Evolutionary conservation across 1,140 invertebrate genomes (phyloP).

Genomic region (Drosophila bipectinata): DNA sequence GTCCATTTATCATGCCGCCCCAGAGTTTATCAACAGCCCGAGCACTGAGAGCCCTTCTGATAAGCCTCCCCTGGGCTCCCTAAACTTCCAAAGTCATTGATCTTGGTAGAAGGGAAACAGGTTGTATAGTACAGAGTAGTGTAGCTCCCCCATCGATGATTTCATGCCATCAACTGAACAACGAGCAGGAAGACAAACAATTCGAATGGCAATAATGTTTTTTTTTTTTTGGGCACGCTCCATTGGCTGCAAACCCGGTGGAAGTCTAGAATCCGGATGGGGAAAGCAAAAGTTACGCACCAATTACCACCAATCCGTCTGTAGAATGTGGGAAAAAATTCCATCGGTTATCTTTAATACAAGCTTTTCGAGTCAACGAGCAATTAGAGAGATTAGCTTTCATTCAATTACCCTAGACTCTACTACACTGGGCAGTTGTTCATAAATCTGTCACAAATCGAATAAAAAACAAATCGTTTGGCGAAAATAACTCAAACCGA

Average conservation of each 20-base stretch:
- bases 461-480: no score
- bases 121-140: slow-evolving; percentile 26
- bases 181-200: slow-evolving; percentile 45
- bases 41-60: slow-evolving; percentile 30
- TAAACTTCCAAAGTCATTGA: slow-evolving; percentile 50
- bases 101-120: slow-evolving; percentile 41
- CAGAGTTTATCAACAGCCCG: slow-evolving; percentile 54
- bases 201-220: slow-evolving; percentile 41
- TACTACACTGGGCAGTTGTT: neutral
- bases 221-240: slow-evolving; percentile 47
- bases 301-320: slow-evolving; percentile 22
- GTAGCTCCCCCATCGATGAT: slow-evolving; percentile 25
- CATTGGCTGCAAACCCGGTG: slow-evolving; percentile 17
- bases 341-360: neutral
- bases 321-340: slow-evolving; percentile 6
- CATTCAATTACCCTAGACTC: slow-evolving; percentile 5
- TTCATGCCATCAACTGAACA: slow-evolving; percentile 47
- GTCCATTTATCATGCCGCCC: slow-evolving; percentile 71
- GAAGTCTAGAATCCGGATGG: slow-evolving; percentile 4
- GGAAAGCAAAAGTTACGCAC: slow-evolving; percentile 38
- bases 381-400: slow-evolving; percentile 1
- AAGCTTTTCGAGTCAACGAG: neutral
- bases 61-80: slow-evolving; percentile 37
- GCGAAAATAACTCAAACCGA: slow-evolving; percentile 20
- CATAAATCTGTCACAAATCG: slow-evolving; percentile 40